Evolutionary conservation across 1,140 invertebrate genomes (phyloP).

Genomic region (Drepana arcuata): DNA sequence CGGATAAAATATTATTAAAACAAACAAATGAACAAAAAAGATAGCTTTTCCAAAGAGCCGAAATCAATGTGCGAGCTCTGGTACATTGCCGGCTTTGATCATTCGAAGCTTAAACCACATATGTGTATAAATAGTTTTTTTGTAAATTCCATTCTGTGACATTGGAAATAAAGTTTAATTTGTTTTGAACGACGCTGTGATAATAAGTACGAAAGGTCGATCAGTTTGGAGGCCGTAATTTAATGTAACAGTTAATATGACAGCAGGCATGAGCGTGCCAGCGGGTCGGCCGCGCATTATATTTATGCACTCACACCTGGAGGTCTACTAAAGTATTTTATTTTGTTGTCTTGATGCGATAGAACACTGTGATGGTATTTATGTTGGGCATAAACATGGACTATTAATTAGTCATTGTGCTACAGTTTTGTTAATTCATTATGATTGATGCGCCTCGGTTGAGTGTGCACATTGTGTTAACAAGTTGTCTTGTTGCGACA

Average conservation of each 20-base stretch:
- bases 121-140: slow-evolving; percentile 3
- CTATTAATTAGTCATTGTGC: slow-evolving; percentile 64
- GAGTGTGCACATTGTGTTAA: too few relatives aligned
- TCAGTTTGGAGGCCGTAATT: slow-evolving; percentile 61
- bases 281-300: slow-evolving; percentile 60
- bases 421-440: slow-evolving; percentile 60
- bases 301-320: slow-evolving; percentile 69
- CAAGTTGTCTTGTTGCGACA: too few relatives aligned
- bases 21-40: slow-evolving; percentile 70
- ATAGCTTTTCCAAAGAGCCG: slow-evolving; percentile 65
- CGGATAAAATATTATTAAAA: slow-evolving; percentile 71
- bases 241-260: slow-evolving; percentile 72
- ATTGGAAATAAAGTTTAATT: slow-evolving; percentile 11
- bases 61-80: slow-evolving; percentile 67
- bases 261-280: slow-evolving; percentile 64
- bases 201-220: slow-evolving; percentile 50
- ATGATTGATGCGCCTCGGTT: slow-evolving; percentile 38
- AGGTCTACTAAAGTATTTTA: slow-evolving; percentile 57
- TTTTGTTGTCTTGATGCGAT: slow-evolving; percentile 48
- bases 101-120: slow-evolving; percentile 16
- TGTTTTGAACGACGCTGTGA: slow-evolving; percentile 17
- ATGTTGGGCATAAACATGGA: slow-evolving; percentile 51
- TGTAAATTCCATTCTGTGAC: too few relatives aligned
- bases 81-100: slow-evolving; percentile 35
- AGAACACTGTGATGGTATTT: slow-evolving; percentile 49